Conservation (phyloP, 2,888 invertebrate genomes). For the Melanostoma scalare region DNA sequence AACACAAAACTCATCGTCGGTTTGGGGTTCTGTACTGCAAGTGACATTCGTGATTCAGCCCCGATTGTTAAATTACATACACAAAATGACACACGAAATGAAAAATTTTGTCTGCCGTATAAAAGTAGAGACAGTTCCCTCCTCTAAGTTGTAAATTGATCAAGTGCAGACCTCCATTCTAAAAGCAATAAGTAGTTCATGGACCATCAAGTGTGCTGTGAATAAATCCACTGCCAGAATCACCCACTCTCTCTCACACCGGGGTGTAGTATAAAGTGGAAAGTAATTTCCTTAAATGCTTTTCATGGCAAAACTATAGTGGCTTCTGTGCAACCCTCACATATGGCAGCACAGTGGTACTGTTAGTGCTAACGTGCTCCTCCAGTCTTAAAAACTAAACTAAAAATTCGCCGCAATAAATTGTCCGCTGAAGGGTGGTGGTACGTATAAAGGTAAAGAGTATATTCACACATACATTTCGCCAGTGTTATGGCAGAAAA, state of each 20-base stretch:
- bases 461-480: conserved; percentile 4
- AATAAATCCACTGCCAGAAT: conserved; percentile 43
- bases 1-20: background rate
- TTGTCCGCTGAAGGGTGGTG: conserved; percentile 40
- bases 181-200: conserved; percentile 30
- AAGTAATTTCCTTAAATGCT: conserved; percentile 69
- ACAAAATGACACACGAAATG: conserved; percentile 44
- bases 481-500: conserved; percentile 17
- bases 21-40: conserved; percentile 16
- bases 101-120: conserved; percentile 12
- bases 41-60: conserved; percentile 20
- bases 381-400: conserved; percentile 46
- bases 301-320: conserved; percentile 43
- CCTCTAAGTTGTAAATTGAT: conserved; percentile 44
- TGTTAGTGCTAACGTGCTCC: conserved; percentile 23
- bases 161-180: conserved; percentile 54
- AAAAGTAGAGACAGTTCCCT: conserved; percentile 3
- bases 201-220: conserved; percentile 59
- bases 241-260: conserved; percentile 7
- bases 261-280: conserved; percentile 58
- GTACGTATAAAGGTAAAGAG: background rate
- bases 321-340: background rate
- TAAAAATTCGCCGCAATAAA: conserved; percentile 63
- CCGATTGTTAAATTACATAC: background rate
- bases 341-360: background rate